A percentile compares a stretch with the other conserved stretches of the same genome.
Evolutionary conservation across 1,140 invertebrate genomes (phyloP).

Genomic region (Leptinotarsa undecemlineata): DNA sequence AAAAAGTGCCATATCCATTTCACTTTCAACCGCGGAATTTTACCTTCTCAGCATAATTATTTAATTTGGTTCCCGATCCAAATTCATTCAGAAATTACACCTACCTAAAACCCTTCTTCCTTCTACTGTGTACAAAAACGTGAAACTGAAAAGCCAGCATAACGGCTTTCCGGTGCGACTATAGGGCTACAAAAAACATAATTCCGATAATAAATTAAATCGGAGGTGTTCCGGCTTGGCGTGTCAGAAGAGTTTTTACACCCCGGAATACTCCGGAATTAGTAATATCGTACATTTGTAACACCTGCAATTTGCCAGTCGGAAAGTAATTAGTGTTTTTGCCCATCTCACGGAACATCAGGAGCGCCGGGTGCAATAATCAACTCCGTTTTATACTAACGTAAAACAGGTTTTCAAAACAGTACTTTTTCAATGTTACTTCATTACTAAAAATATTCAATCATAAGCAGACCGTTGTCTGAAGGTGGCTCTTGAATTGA

Average conservation of each 20-base stretch:
- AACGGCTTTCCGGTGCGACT: constrained; percentile 20
- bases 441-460: too few species aligned
- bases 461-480: too few species aligned
- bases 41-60: too few species aligned
- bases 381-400: neutral
- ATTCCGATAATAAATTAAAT: constrained; percentile 33
- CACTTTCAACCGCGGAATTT: too few species aligned
- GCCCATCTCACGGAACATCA: constrained; percentile 20
- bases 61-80: neutral
- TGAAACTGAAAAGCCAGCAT: constrained; percentile 21
- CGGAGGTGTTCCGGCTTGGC: constrained; percentile 28
- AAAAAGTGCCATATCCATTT: too few species aligned
- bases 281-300: constrained; percentile 52
- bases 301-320: constrained; percentile 53
- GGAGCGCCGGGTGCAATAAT: neutral
- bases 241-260: constrained; percentile 34
- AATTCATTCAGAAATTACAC: neutral
- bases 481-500: too few species aligned
- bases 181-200: constrained; percentile 23
- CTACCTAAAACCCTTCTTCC: neutral
- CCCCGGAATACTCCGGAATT: constrained; percentile 38
- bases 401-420: too few species aligned
- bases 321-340: constrained; percentile 53
- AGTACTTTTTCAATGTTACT: too few species aligned
- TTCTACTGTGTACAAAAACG: neutral